These are phyloP conservation scores for Panagrolaimus sp. DNA, from an alignment of 1,140 invertebrate species.

Conservation along the genomic window DNA sequence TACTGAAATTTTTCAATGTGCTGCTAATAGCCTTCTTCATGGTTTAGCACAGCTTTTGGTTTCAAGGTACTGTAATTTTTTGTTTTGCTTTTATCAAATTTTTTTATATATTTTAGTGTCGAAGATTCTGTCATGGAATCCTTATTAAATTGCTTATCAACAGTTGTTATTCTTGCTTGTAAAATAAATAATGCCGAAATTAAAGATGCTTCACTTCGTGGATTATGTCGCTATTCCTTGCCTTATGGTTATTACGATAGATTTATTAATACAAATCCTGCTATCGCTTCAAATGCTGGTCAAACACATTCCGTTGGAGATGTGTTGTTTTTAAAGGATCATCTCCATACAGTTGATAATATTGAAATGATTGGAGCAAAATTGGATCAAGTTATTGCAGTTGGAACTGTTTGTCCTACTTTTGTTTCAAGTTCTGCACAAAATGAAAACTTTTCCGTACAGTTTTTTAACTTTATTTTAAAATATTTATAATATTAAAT, in stretches of 20 bases:
- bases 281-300: background rate
- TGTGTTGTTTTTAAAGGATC: background rate
- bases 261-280: background rate
- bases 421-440: slow-evolving; percentile 68
- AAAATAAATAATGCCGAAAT: slow-evolving; percentile 69
- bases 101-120: slow-evolving; percentile 66
- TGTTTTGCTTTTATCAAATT: background rate
- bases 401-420: slow-evolving; percentile 52
- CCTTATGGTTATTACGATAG: slow-evolving; percentile 80
- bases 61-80: slow-evolving; percentile 67
- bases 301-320: background rate
- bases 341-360: background rate
- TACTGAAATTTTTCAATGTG: slow-evolving; percentile 78
- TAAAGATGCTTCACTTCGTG: slow-evolving; percentile 83
- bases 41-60: slow-evolving; percentile 84
- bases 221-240: slow-evolving; percentile 85
- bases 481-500: slow-evolving; percentile 22
- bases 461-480: slow-evolving; percentile 15
- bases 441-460: slow-evolving; percentile 86
- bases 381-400: slow-evolving; percentile 46
- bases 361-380: slow-evolving; percentile 5
- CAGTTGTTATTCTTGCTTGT: slow-evolving; percentile 74
- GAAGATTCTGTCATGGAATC: slow-evolving; percentile 82
- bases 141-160: slow-evolving; percentile 81
- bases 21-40: slow-evolving; percentile 85